phyloP scores from a whole-genome alignment of 1,140 invertebrate genomes.

The Euglossa dilemma region DNA sequence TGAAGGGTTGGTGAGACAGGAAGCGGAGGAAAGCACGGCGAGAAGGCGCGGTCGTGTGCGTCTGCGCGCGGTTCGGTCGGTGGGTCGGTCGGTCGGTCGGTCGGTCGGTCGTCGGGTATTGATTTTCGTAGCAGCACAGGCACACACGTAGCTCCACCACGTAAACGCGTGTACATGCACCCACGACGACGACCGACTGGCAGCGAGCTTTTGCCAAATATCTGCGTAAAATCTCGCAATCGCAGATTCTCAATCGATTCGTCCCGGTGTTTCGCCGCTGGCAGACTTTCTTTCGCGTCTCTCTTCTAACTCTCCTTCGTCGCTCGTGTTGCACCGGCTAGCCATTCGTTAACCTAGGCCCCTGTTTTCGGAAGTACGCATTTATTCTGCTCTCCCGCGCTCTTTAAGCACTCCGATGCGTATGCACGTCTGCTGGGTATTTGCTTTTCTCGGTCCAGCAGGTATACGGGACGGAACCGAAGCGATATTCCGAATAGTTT shows the following conservation, averaged over 20 bases:
- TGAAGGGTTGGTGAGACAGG: not conserved
- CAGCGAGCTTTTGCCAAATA: slow-evolving; percentile 36
- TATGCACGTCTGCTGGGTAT: slow-evolving; percentile 8
- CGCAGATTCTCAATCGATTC: not conserved
- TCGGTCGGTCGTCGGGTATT: slow-evolving; percentile 62
- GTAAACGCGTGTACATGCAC: slow-evolving; percentile 18
- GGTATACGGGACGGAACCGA: not conserved
- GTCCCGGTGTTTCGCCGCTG: not conserved
- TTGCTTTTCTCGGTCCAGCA: slow-evolving; percentile 18
- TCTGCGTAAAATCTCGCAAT: slow-evolving; percentile 54
- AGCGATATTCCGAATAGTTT: not conserved
- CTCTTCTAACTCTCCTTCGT: not conserved
- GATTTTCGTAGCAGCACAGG: slow-evolving; percentile 54
- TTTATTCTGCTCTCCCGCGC: not conserved
- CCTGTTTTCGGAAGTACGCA: not conserved
- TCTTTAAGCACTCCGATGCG: not conserved
- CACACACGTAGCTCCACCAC: slow-evolving; percentile 12
- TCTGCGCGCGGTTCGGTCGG: slow-evolving; percentile 59
- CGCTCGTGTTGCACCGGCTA: not conserved
- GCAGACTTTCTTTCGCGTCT: not conserved
- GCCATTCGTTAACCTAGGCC: not conserved
- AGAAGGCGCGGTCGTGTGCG: slow-evolving; percentile 43
- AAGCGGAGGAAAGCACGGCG: not conserved
- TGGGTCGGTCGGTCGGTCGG: slow-evolving; percentile 42
- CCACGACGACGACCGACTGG: slow-evolving; percentile 25